Evolutionary conservation across 1,140 invertebrate species (phyloP), one percentile per base, ranked within the genome.

Genomic region (Nautilus pompilius): DNA sequence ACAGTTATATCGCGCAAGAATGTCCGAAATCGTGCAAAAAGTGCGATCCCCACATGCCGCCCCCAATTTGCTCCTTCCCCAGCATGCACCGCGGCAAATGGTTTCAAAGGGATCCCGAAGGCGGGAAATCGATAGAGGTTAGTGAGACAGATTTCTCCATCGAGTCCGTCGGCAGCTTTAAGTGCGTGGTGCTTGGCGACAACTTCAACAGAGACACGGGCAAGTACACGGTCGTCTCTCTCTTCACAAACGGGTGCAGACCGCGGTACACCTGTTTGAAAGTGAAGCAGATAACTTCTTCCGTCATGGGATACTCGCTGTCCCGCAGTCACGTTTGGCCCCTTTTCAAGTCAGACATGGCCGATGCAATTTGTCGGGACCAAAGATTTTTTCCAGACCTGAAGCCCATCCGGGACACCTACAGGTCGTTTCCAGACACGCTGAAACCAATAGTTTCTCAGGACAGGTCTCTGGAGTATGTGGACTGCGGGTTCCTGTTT

Each of bases 251-350:
- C 46, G 73, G 73, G 15, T 75, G 73, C 62, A 57, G 73, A 20
- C 73, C 73, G n/a, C 62, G 71, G 22, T 72, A 69, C 60, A 70
- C 71, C 22, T 75, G 73, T 54, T 20, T 72, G 6, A 56, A 63
- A 29, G 53, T 75, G 3, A 58, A 63, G 13, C 41, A 61, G 13
- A 60, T 70, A 2, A 60, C 57, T 0, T 67, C 67, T 5, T 68
- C 70, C 22, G 68, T 69, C 1, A 54, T 69, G 29, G 58, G 65
- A 0, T 69, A 66, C 58, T 61, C 63, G 17, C 58, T 73, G 13
- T 68, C 69, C 33, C 62, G 68, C 36, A 73, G 69, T 41, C 60
- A 60, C 54, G 64, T 58, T 5, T 75, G 73, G 73, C 70, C 73
- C 1, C 36, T 60, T 28, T 17, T 65, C 3, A 49, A 63, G n/a